These are phyloP conservation scores for Drosophila diplacantha DNA, from an alignment of 2,888 invertebrate species.

Conservation along the genomic window DNA sequence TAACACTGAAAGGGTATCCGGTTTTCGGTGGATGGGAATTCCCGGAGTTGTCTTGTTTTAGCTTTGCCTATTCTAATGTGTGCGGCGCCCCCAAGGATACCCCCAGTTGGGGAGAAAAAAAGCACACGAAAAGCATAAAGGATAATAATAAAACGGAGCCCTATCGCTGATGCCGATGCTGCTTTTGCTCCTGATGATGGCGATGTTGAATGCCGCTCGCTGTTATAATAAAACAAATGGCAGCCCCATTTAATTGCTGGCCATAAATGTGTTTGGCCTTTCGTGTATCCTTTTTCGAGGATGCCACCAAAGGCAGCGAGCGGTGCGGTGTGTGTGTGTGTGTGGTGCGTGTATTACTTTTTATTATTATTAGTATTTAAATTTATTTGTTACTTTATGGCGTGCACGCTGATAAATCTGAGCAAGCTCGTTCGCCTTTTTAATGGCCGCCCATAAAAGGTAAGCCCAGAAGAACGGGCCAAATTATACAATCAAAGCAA, in stretches of 20 bases:
- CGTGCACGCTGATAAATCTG: constrained; percentile 69
- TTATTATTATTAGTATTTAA: constrained; percentile 72
- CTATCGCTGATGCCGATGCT: constrained; percentile 68
- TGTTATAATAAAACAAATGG: constrained; percentile 74
- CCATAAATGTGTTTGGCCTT: constrained; percentile 74
- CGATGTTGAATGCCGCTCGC: constrained; percentile 45
- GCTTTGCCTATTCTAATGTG: constrained; percentile 70
- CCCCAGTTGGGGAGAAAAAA: constrained; percentile 14
- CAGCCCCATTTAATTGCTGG: constrained; percentile 74
- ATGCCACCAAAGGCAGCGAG: constrained; percentile 44
- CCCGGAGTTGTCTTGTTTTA: constrained; percentile 41
- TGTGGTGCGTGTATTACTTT: constrained; percentile 58
- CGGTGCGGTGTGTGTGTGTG: constrained; percentile 1
- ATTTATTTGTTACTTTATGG: constrained; percentile 72
- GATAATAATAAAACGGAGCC: constrained; percentile 71
- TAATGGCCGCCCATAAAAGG: constrained; percentile 67
- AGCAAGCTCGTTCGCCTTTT: constrained; percentile 58
- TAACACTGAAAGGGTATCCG: constrained; percentile 8
- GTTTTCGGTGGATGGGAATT: neutral
- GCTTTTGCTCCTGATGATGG: constrained; percentile 37
- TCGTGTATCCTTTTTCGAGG: constrained; percentile 49
- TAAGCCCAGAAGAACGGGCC: constrained; percentile 48
- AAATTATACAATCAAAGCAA: constrained; percentile 68
- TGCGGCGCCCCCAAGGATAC: constrained; percentile 33
- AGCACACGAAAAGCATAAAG: constrained; percentile 52